Evolutionary conservation across 2,888 invertebrate species (phyloP), one percentile per base, ranked within the genome.

Genomic region (Cantharis rustica): DNA sequence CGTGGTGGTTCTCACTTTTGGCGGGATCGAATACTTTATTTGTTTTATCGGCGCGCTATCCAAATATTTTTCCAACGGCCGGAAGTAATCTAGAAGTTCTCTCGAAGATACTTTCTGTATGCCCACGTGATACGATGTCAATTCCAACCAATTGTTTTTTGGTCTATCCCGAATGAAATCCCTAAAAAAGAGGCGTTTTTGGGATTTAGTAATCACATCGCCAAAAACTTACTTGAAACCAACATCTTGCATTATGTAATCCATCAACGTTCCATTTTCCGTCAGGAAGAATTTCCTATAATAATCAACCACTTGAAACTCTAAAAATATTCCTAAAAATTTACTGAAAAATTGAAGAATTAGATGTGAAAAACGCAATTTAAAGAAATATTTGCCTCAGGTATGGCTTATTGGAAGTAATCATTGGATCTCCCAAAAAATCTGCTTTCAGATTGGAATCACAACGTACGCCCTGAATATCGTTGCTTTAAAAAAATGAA

Each of bases 71-170:
- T 90, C 90, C 75, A 92, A 83, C 1, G 91, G 88, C 81, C 88
- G 87, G 81, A 91, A 93, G 82, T 91, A 91, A 76, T 90, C 89
- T 9, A 90, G 88, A 0, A 92, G 83, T 0, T 89, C 88, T n/a
- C 88, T 89, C 20, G 90, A 88, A 80, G 90, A 89, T 10, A 91
- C 83, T 1, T 89, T 89, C 62, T 90, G 80, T 85, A 88, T 85
- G 86, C 89, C 17, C 88, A 90, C 87, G 73, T 90, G 83, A 79
- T 90, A 90, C 63, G 89, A 89, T 3, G 91, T 84, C 83, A 90
- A 87, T 81, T 89, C 89, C 20, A 89, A 87, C 90, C 91, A 91
- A 61, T 88, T 85, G 0, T 86, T 84, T 10, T 80, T 77, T 10
- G 83, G 78, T 62, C 90, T 85, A 79, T 91, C 90, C 81, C 89